Evolutionary conservation across 1,140 invertebrate species (phyloP), one percentile per base, ranked within the genome.

Genomic region (Caenorhabditis briggsae): DNA sequence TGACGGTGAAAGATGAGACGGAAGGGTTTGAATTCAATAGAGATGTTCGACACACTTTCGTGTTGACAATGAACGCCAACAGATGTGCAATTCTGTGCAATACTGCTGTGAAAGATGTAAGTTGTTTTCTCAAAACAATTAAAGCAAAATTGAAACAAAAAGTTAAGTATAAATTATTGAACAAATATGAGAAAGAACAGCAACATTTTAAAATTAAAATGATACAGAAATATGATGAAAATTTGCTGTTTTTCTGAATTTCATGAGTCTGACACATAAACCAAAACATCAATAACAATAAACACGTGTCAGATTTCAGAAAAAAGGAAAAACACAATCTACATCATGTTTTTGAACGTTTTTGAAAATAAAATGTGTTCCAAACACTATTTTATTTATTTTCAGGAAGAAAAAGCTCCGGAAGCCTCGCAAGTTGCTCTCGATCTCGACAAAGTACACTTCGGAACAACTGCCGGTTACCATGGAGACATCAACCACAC

Each of bases 401-500:
- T 78, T 23, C 70, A 78, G 70, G 46, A 23, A 6, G 82, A 59
- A 58, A 61, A 83, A 59, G 5, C 41, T 2, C 25, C 82, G n/a
- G 55, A 83, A 61, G 20, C 82, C 9, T 43, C 55, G 18, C 83
- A 84, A 50, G 55, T 84, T 11, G 43, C 59, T 1, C 41, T 50
- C 5, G 83, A 84, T 53, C 46, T 84, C 0, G 58, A 65, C 20
- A 64, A 65, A 50, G 59, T 64, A 14, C 83, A 84, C 41, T 43
- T 84, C 18, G 56, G 56, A 12, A 50, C 59, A 64, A 61, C 56
- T 6, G 82, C 46, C 33, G 86, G 86, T 23, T 87, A 84, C 61
- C 86, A 87, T 70, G 65, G 55, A 9, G 86, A 87, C 33, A 50
- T 84, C 20, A 87, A 87, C 74, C 61, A 83, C 43, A 85, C 74